Evolutionary conservation across 2,888 invertebrate species (phyloP), one percentile per base, ranked within the genome.

Genomic region (Chloroclystis v-ata): DNA sequence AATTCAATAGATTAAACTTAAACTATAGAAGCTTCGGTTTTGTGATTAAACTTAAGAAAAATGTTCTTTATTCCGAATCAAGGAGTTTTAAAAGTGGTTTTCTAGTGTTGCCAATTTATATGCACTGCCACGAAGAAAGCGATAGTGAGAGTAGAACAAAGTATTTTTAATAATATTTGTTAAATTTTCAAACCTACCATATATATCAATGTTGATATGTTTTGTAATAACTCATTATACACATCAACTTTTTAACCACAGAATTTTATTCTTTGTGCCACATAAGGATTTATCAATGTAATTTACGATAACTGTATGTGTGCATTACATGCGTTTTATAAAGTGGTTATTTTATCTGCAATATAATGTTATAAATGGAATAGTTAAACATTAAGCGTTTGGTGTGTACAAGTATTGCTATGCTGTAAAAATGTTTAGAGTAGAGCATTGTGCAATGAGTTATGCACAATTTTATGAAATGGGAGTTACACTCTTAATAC

Each of bases 21-120:
- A 16, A 20, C 38, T 45, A 41, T 12, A 38, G 25, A 39, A 33
- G 46, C 50, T 51, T 51, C 29, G n/a, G 37, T 43, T 44, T 41
- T 44, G 47, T 51, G 37, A 37, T 14, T 44, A 35, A 32, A 24
- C 9, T 10, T 40, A 43, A 12, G 24, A 16, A 14, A 9, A 33
- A 16, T 37, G 28, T 33, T 33, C 16, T 16, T 16, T 5, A 33
- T 33, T 2, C 32, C 13, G 14, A 14, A 32, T n/a, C n/a, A 14
- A 14, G 13, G 1, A 30, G 12, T n/a, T 13, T 29, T 9, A 13
- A 5, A 9, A n/a, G 32, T 32, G 32, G 32, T 32, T 16, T 16
- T 4, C n/a, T 40, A 51, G 48, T 46, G 46, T 51, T 51, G 54
- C 54, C 54, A 54, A 54, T 37, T 43, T 41, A 33, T 43, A 33